Base-by-base conservation (phyloP, 2,888 invertebrate genomes). In the Acleris emargana region DNA sequence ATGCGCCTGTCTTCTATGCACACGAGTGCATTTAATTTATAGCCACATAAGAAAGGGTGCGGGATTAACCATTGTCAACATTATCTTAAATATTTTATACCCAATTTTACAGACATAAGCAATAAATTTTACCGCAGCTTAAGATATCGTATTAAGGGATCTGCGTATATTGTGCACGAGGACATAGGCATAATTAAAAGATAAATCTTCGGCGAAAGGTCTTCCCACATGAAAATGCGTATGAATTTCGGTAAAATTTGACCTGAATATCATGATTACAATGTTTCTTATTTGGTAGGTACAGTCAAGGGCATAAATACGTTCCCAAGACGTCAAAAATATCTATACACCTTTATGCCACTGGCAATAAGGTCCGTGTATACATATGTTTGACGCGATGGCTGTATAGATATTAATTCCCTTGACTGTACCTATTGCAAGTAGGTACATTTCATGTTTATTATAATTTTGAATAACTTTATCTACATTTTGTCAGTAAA, bases 41-140 rank as follows among this genome's bases (percentile, higher is more conserved):
- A 75, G 75, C 72, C 66, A 61, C 67, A 70, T 71, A 85, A 87
- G 87, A 87, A 86, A 88, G 88, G 89, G 90, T 88, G 76, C 71
- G 72, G 80, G 80, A 79, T 85, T 84, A 89, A 77, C 84, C 77
- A 86, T 84, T 89, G 90, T 89, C 80, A 86, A 88, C 84, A 83
- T 82, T 85, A 89, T 89, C 87, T 91, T 91, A 82, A 84, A 88
- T 85, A 86, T 88, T 89, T 81, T 86, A 87, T 82, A 83, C 79
- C 70, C 79, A 86, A 87, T 88, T 86, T 87, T 82, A 82, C 84
- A 81, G 81, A 76, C 67, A 69, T 62, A 43, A 53, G 76, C 78
- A 71, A 87, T 89, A 87, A 89, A 90, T 88, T 87, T 80, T 70
- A 67, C 73, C 73, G 68, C 73, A 70, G 72, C 71, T 66, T 70